Base-by-base conservation (phyloP, 2,113 vertebrate species). In the Syrrhaptes paradoxus region DNA sequence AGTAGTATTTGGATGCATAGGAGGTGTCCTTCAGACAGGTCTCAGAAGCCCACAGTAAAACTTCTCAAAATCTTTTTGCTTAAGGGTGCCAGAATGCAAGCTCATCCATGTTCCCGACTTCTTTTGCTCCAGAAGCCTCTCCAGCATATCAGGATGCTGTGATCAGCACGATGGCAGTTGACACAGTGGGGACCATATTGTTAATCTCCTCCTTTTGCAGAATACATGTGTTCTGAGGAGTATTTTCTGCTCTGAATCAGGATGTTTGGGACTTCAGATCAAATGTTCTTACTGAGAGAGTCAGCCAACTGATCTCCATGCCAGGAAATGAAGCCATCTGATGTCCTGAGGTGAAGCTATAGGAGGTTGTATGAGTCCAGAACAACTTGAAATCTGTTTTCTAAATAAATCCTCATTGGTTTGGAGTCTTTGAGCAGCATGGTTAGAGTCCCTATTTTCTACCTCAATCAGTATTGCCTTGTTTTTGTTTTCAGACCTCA, bases 261-360 rank as follows among this genome's bases (percentile, higher is more conserved):
- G 94, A 94, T 96, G 96, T 97, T 93, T 94, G 86, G 90, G 88
- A 92, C 90, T 94, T 96, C 68, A 67, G 76, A 96, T 97, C 92
- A 93, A 96, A 95, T 96, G 94, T 96, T 97, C 94, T 81, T 88
- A 51, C 83, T 77, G 83, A 80, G 91, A 91, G 74, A 97, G 83
- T 92, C 90, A 95, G 90, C 95, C 95, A 96, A 32, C 92, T 90
- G 83, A 95, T 96, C 86, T 93, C 79, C 86, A 92, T 78, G 96
- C 95, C 95, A 97, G 92, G 96, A 97, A 97, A 95, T 96, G 61
- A 94, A 94, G 90, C 94, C 95, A 97, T 95, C 94, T 95, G 95
- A 95, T 95, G 92, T 95, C 96, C 92, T 5, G 65, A 94, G 94
- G 90, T 95, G 94, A 97, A 97, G 86, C 88, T 93, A 95, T 88